A percentile compares a stretch with the other conserved stretches of the same genome.
phyloP scores from a whole-genome alignment of 2,888 invertebrate genomes.

The Synanthedon myopaeformis region DNA sequence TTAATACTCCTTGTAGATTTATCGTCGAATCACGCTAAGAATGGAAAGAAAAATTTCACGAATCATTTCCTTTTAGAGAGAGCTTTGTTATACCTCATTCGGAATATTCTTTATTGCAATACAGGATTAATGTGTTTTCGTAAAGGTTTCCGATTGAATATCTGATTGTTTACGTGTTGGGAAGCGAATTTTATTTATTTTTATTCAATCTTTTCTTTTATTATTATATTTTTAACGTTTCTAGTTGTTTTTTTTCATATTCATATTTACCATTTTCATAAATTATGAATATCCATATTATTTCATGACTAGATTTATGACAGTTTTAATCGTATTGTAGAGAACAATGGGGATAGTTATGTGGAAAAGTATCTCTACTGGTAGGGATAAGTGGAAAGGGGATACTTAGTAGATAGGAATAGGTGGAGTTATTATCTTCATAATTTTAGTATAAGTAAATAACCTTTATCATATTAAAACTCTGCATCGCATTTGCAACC shows the following conservation, averaged over 20 bases:
- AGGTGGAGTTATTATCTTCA: too few relatives aligned
- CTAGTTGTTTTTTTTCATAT: not conserved
- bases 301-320: too few relatives aligned
- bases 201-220: not conserved
- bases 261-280: not conserved
- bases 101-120: not conserved
- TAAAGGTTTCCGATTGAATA: conserved; percentile 1
- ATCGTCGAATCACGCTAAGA: conserved; percentile 11
- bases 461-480: too few relatives aligned
- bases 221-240: not conserved
- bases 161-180: not conserved
- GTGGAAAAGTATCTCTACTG: too few relatives aligned
- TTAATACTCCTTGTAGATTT: conserved; percentile 16
- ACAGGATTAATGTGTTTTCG: conserved; percentile 4
- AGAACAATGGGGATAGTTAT: too few relatives aligned
- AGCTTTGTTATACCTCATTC: conserved; percentile 1
- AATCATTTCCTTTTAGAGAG: conserved; percentile 19
- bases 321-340: too few relatives aligned
- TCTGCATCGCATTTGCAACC: too few relatives aligned
- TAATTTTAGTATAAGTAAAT: too few relatives aligned
- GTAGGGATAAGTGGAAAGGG: too few relatives aligned
- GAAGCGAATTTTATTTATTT: not conserved
- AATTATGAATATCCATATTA: too few relatives aligned
- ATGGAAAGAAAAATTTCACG: conserved; percentile 17
- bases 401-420: too few relatives aligned